Evolutionary conservation across 2,113 vertebrate species (phyloP), one percentile per base, ranked within the genome.

Genomic region (Isichthys henryi): DNA sequence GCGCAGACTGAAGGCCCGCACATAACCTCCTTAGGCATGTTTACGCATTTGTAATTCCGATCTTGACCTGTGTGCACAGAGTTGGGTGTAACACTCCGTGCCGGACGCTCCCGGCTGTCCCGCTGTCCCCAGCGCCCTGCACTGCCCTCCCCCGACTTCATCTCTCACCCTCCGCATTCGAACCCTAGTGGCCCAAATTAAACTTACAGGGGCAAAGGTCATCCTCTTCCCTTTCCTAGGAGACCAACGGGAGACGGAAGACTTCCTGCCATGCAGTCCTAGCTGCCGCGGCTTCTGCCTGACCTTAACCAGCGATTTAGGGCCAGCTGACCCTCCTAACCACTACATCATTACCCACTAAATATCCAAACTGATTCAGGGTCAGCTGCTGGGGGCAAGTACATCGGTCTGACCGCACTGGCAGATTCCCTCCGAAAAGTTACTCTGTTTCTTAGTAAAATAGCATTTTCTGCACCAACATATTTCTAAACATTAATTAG

Each of bases 71-170:
- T 52, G 27, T 43, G 35, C 39, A 23, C 39, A 53, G 77, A 74
- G 50, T 53, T 17, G 27, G 1, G 74, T 49, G 66, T 0, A 50
- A 31, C 3, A 17, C 46, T 27, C 31, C 2, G 2, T 23, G 27
- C 50, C 2, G 31, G 50, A 56, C 0, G 66, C 52, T 49, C 53
- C 6, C 19, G 77, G 46, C 35, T 48, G 15, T 23, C 15, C 15
- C 21, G 0, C 21, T 19, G 23, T 70, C 87, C 56, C 58, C 45
- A 11, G 58, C 15, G 23, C 45, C 58, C 43, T 23, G 0, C 85
- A 77, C 90, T 93, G 94, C 94, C 95, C 94, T 94, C 92, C 91
- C 93, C 86, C 92, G 93, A 93, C 95, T 95, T 95, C 95, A 95
- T 92, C 94, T 94, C 91, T 94, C 95, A 95, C 94, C 94, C 95